These are phyloP conservation scores for Drosophila cardini DNA, from an alignment of 1,140 invertebrate genomes.

Conservation along the genomic window DNA sequence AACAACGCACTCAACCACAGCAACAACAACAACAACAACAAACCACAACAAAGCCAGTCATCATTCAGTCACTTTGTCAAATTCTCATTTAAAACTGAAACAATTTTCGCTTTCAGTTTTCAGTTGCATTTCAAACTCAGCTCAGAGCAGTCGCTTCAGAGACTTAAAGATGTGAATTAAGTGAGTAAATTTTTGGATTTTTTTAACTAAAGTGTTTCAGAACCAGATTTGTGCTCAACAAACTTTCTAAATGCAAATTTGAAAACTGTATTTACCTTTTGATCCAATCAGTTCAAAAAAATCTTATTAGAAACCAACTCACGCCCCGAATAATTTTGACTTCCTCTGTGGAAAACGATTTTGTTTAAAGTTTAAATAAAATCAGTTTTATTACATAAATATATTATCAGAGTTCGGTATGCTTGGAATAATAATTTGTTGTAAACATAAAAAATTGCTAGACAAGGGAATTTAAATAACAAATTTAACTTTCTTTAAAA, in stretches of 20 bases:
- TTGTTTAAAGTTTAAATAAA: neutral
- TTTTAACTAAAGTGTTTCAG: neutral
- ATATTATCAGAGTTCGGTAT: conserved; percentile 3
- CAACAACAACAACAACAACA: neutral
- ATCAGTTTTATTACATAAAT: neutral
- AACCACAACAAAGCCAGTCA: conserved; percentile 5
- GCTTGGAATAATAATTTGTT: conserved; percentile 19
- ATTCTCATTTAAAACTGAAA: conserved; percentile 30
- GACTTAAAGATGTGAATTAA: neutral
- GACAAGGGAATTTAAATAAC: neutral
- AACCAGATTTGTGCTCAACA: neutral
- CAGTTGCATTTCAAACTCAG: conserved; percentile 64
- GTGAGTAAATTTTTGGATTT: conserved; percentile 17
- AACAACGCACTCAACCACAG: neutral
- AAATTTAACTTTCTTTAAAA: neutral
- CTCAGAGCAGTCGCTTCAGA: conserved; percentile 32
- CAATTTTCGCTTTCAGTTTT: conserved; percentile 45
- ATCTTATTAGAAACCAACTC: conserved; percentile 7
- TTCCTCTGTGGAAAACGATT: conserved; percentile 14
- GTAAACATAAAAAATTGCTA: neutral
- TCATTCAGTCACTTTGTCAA: conserved; percentile 34
- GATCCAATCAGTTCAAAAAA: neutral
- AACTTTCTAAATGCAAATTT: conserved; percentile 48
- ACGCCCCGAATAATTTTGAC: conserved; percentile 5
- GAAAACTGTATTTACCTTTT: neutral